Percentiles rank a stretch among this genome's conserved stretches.
These are phyloP conservation scores for Xestia c-nigrum DNA, from an alignment of 2,888 invertebrate genomes.

Conservation along the genomic window DNA sequence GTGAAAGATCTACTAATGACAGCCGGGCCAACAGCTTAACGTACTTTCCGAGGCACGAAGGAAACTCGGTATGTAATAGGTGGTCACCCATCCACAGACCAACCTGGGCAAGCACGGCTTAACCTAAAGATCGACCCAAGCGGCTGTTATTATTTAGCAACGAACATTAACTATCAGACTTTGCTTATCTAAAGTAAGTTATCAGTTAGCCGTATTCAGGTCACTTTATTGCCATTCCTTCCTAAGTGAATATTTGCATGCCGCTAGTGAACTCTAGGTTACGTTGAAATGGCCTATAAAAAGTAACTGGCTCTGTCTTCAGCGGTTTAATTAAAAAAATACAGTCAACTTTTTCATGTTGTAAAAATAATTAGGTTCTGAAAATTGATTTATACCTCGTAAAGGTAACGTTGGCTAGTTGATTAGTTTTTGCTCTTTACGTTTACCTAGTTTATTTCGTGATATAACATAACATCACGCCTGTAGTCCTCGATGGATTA, in stretches of 20 bases:
- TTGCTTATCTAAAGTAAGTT: constrained; percentile 59
- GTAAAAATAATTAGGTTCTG: constrained; percentile 55
- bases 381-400: constrained; percentile 54
- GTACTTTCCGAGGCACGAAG: too few species aligned
- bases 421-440: constrained; percentile 36
- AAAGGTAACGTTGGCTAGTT: constrained; percentile 27
- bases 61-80: too few species aligned
- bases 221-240: constrained; percentile 75
- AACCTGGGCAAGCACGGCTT: too few species aligned
- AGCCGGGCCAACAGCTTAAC: too few species aligned
- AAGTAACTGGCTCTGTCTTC: constrained; percentile 79
- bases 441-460: constrained; percentile 22
- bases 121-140: too few species aligned
- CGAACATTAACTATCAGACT: not conserved
- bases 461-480: too few species aligned
- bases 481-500: too few species aligned
- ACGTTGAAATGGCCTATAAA: constrained; percentile 79
- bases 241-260: constrained; percentile 88
- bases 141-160: too few species aligned
- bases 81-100: too few species aligned
- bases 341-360: constrained; percentile 68
- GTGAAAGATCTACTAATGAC: too few species aligned
- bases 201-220: constrained; percentile 74
- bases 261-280: constrained; percentile 78
- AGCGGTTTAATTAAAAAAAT: constrained; percentile 80